Conservation (phyloP, 2,113 vertebrate species). For the Leptosomus discolor region DNA sequence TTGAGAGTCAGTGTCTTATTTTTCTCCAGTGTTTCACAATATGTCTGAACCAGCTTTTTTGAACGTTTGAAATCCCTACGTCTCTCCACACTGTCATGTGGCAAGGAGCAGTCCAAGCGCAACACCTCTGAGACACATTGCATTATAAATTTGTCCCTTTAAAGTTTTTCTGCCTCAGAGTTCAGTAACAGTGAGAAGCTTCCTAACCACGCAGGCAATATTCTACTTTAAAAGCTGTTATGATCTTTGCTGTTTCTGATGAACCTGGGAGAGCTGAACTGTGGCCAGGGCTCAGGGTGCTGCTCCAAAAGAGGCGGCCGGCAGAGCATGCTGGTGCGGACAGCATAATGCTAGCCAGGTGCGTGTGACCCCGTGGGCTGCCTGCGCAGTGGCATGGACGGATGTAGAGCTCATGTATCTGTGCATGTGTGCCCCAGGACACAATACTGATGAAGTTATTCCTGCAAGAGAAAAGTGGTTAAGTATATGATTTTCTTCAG, state of each 20-base stretch:
- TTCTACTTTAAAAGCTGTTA: neutral
- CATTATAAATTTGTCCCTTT: neutral
- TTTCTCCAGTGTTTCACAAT: neutral
- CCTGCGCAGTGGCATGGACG: fast-evolving
- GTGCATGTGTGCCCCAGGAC: neutral
- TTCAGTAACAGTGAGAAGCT: neutral
- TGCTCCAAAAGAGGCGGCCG: neutral
- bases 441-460: slow-evolving; percentile 18
- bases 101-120: neutral
- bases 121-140: neutral
- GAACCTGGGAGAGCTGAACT: neutral
- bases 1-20: neutral
- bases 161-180: neutral
- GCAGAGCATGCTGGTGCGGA: fast-evolving
- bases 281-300: neutral
- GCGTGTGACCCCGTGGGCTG: neutral
- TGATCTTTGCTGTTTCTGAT: neutral
- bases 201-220: neutral
- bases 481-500: slow-evolving; percentile 73
- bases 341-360: too few species aligned
- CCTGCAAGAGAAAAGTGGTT: slow-evolving; percentile 20
- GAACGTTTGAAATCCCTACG: neutral
- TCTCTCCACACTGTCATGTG: neutral
- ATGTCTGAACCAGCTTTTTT: neutral
- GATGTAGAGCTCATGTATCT: neutral